Percentiles rank a stretch among this genome's conserved stretches.
Conservation (phyloP, 92 coral and sea anemone genomes). For the Umimayanthus chanpuru region DNA sequence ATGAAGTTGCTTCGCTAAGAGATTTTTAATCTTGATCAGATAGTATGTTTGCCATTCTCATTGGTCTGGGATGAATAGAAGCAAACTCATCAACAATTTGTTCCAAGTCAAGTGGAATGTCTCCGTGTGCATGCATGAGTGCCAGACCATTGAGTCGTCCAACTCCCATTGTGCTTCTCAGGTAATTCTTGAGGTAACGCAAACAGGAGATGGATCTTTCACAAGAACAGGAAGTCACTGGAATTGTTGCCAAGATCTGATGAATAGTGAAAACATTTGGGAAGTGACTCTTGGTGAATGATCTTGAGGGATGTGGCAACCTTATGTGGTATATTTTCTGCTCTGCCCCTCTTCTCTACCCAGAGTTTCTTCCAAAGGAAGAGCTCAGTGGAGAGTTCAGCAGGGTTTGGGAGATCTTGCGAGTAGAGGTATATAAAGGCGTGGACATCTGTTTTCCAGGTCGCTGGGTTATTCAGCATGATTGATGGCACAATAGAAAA, state of each 20-base stretch:
- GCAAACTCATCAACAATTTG: conserved; percentile 56
- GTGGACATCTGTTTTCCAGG: conserved; percentile 50
- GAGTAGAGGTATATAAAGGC: conserved; percentile 49
- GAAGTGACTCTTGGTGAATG: conserved; percentile 43
- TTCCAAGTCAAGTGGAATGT: conserved; percentile 51
- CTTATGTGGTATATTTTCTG: conserved; percentile 52
- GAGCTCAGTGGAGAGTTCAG: conserved; percentile 40
- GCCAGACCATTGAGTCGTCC: conserved; percentile 59
- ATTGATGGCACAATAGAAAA: conserved; percentile 55
- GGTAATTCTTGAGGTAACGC: conserved; percentile 45
- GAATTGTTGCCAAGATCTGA: conserved; percentile 56
- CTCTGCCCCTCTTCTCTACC: conserved; percentile 49
- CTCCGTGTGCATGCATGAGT: conserved; percentile 52
- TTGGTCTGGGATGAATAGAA: conserved; percentile 54
- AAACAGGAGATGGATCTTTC: conserved; percentile 57
- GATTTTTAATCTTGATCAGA: conserved; percentile 7
- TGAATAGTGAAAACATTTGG: conserved; percentile 49
- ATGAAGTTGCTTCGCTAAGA: conserved; percentile 1
- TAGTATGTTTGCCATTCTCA: conserved; percentile 55
- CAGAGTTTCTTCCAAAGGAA: conserved; percentile 49
- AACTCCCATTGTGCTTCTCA: conserved; percentile 52
- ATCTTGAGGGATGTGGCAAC: conserved; percentile 50
- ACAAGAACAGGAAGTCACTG: conserved; percentile 54
- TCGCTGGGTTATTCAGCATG: conserved; percentile 40
- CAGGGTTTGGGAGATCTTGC: conserved; percentile 50